Conservation (phyloP, 2,113 vertebrate species). For the Thoracochromis brauschi region DNA sequence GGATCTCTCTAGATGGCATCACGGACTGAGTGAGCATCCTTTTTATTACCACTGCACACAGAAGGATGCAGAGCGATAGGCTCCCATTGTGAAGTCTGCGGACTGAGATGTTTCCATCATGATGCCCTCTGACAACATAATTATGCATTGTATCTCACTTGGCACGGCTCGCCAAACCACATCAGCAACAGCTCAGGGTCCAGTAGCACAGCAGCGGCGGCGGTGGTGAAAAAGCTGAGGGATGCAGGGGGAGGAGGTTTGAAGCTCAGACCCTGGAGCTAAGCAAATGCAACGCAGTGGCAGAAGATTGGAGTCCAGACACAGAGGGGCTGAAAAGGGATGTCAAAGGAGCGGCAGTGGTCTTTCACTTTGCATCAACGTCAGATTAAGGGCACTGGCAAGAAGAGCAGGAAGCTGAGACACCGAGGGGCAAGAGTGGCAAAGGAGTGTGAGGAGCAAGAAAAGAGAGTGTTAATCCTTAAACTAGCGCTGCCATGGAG, state of each 20-base stretch:
- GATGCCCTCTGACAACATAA: constrained; percentile 65
- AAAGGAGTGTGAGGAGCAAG: constrained; percentile 3
- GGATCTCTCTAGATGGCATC: background rate
- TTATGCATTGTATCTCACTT: constrained; percentile 60
- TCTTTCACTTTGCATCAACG: constrained; percentile 59
- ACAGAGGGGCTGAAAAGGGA: constrained; percentile 10
- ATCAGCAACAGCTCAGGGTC: constrained; percentile 42
- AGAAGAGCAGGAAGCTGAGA: constrained; percentile 15
- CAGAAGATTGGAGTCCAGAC: constrained; percentile 40
- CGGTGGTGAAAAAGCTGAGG: background rate
- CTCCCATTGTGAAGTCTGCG: background rate
- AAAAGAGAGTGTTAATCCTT: constrained; percentile 34
- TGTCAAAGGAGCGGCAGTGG: constrained; percentile 49
- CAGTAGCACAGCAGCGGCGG: background rate
- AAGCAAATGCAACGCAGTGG: constrained; percentile 47
- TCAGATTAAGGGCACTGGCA: constrained; percentile 47
- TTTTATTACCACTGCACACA: constrained; percentile 30
- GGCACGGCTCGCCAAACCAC: constrained; percentile 41
- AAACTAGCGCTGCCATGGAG: constrained; percentile 16
- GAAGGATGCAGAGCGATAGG: background rate
- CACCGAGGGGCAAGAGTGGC: constrained; percentile 37
- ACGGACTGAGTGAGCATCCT: constrained; percentile 10
- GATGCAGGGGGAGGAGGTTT: background rate
- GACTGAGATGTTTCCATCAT: constrained; percentile 53
- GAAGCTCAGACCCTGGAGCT: constrained; percentile 31